A percentile compares a stretch with the other conserved stretches of the same genome.
Evolutionary conservation across 2,888 invertebrate genomes (phyloP).

Genomic region (Patella pellucida): DNA sequence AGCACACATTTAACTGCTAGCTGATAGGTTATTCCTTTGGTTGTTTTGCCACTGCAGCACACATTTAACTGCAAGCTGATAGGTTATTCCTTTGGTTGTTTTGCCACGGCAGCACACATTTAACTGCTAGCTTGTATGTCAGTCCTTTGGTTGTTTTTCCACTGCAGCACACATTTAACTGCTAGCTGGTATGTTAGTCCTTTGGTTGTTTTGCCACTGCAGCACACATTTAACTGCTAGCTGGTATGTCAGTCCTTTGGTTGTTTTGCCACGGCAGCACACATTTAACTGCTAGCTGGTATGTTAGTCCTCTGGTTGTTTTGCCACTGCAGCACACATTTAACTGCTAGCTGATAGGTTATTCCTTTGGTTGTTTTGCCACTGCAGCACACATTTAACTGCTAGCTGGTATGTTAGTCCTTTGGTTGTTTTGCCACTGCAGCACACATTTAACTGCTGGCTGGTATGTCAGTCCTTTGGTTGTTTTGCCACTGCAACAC

Average conservation of each 20-base stretch:
- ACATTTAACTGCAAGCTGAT: too few relatives aligned
- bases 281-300: slow-evolving; percentile 77
- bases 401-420: slow-evolving; percentile 80
- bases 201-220: not conserved
- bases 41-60: slow-evolving; percentile 63
- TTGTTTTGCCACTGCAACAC: not conserved
- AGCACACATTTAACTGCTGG: slow-evolving; percentile 48
- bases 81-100: slow-evolving; percentile 73
- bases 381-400: too few relatives aligned
- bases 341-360: slow-evolving; percentile 80
- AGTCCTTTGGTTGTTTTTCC: slow-evolving; percentile 17
- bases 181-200: slow-evolving; percentile 80
- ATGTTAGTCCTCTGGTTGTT: slow-evolving; percentile 74
- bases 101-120: not conserved
- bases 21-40: slow-evolving; percentile 77
- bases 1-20: slow-evolving; percentile 84
- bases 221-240: slow-evolving; percentile 70
- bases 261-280: not conserved
- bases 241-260: slow-evolving; percentile 78
- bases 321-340: not conserved
- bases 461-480: slow-evolving; percentile 78
- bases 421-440: not conserved
- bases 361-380: slow-evolving; percentile 17
- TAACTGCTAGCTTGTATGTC: slow-evolving; percentile 75
- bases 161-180: too few relatives aligned